phyloP scores from a whole-genome alignment of 1,140 invertebrate species.

The Drosophila neocordata region DNA sequence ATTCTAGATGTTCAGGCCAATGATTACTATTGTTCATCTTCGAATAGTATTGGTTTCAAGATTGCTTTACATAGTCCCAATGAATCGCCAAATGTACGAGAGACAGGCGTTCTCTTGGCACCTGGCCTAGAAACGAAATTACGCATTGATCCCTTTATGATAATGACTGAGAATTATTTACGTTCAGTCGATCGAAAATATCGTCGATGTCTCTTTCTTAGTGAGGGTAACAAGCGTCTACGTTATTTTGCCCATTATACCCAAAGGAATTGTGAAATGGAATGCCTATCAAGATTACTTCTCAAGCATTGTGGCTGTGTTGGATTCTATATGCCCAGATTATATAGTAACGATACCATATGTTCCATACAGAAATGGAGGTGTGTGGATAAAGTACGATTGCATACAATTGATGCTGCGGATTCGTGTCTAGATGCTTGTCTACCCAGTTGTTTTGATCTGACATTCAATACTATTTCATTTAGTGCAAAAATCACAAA shows the following conservation, averaged over 20 bases:
- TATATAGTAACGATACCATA: constrained; percentile 55
- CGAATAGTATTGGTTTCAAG: constrained; percentile 90
- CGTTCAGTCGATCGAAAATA: constrained; percentile 85
- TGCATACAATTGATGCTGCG: constrained; percentile 40
- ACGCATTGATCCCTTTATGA: constrained; percentile 86
- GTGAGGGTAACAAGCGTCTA: constrained; percentile 85
- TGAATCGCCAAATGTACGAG: constrained; percentile 89
- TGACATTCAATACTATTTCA: constrained; percentile 85
- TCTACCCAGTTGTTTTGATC: constrained; percentile 87
- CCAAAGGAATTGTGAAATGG: constrained; percentile 86
- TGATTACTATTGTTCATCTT: constrained; percentile 91
- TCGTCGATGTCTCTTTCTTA: constrained; percentile 88
- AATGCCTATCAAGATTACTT: constrained; percentile 88
- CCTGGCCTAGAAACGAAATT: constrained; percentile 88
- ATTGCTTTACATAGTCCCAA: constrained; percentile 88
- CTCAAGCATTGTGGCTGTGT: constrained; percentile 87
- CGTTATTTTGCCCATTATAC: constrained; percentile 84
- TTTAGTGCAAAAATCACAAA: constrained; percentile 83
- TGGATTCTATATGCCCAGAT: constrained; percentile 87
- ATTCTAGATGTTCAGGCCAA: constrained; percentile 87
- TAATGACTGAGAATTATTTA: constrained; percentile 85
- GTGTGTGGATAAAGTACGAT: constrained; percentile 60
- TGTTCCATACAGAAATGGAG: constrained; percentile 55
- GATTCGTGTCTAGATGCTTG: constrained; percentile 84
- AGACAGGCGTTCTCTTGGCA: constrained; percentile 87